These are phyloP conservation scores for Sarcophaga caerulescens DNA, from an alignment of 2,888 invertebrate species.

Conservation along the genomic window DNA sequence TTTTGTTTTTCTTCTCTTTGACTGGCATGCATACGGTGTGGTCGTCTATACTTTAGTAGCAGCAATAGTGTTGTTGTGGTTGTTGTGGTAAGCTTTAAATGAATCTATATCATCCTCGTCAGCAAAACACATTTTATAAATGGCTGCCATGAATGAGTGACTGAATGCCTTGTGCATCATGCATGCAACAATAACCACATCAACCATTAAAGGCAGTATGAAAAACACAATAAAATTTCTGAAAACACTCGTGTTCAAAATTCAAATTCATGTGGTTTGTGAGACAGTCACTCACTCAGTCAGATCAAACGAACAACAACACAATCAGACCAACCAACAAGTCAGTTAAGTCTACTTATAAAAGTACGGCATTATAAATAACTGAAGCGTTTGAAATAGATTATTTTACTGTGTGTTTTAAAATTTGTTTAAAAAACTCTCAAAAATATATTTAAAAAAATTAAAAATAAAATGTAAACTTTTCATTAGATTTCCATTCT, in stretches of 20 bases:
- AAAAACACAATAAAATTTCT: slow-evolving; percentile 26
- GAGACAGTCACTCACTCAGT: slow-evolving; percentile 39
- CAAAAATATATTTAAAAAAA: not conserved
- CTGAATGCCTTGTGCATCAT: not conserved
- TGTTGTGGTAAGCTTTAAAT: not conserved
- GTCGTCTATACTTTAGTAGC: not conserved
- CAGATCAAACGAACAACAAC: not conserved
- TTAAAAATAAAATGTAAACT: not conserved
- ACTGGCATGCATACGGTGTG: not conserved
- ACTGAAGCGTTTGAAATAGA: slow-evolving; percentile 60
- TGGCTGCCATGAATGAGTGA: not conserved
- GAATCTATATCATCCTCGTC: not conserved
- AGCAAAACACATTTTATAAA: not conserved
- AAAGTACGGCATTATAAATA: slow-evolving; percentile 51
- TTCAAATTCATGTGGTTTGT: slow-evolving; percentile 55
- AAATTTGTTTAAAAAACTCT: not conserved
- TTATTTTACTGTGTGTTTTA: not conserved
- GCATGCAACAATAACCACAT: slow-evolving; percentile 64
- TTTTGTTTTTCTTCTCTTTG: too few relatives aligned
- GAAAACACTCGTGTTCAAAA: slow-evolving; percentile 14
- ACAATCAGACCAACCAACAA: too few relatives aligned
- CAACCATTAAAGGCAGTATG: slow-evolving; percentile 45
- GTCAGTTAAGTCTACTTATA: not conserved
- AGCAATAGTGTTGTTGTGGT: not conserved
- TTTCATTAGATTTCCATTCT: not conserved